Evolutionary conservation across 1,140 invertebrate genomes (phyloP), one percentile per base, ranked within the genome.

Genomic region (Aphelenchoides besseyi): DNA sequence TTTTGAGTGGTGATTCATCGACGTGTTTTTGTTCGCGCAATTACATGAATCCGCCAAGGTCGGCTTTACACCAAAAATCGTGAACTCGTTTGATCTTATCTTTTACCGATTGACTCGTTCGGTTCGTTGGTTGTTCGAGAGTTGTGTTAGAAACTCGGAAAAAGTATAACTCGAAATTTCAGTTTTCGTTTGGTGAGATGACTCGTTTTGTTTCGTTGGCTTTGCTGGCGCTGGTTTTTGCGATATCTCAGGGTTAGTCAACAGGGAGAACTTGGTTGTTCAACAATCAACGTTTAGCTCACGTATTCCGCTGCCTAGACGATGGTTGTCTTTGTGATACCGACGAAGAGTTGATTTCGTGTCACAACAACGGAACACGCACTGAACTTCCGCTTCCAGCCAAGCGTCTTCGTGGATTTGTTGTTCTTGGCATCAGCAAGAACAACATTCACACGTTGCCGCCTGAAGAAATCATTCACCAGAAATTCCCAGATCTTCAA

Each of bases 271-370:
- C 12, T 12, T 23, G 41, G 23, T 48, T 23, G 23, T 16, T 48
- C 12, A 12, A 16, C 41, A 48, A 12, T 48, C 41, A 29, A 8
- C 18, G 5, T 74, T 77, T 28, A 75, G 74, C 41, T 12, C 74
- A 67, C 41, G 52, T 73, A 26, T 76, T 76, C 32, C 30, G 63
- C 3, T 76, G 74, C 55, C 41, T 76, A 30, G 77, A 76, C 33
- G 72, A 37, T n/a, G 18, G 54, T 5, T 76, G 74, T 52, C 37
- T 67, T 33, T 76, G 74, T 63, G 78, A 76, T 37, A 76, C 74
- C 36, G 77, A 76, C 29, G 76, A 76, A 32, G 79, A 80, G 52
- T 62, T 76, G 30, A 74, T 78, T 28, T 70, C 76, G 28, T 78
- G 76, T 36, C 76, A 78, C 63, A 79, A 77, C 62, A 70, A 70